Conservation (phyloP, 2,888 invertebrate species). For the Plagodis dolabraria region DNA sequence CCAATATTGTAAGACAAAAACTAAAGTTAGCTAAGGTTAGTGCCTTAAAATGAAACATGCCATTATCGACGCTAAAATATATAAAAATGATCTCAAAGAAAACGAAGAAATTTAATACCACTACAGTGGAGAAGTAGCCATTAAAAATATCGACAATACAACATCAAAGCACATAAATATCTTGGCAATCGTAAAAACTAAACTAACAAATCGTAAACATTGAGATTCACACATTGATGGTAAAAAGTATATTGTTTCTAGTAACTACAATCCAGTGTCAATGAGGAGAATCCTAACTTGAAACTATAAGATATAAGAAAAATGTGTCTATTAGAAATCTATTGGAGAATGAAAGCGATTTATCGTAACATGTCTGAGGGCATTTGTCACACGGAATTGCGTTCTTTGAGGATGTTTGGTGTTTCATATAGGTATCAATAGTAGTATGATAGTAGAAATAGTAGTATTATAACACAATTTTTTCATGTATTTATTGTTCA, state of each 20-base stretch:
- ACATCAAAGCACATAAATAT: slow-evolving; percentile 33
- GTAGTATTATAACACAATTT: no score
- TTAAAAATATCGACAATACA: slow-evolving; percentile 24
- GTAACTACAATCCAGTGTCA: slow-evolving; percentile 53
- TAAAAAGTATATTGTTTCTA: slow-evolving; percentile 47
- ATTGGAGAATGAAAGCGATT: slow-evolving; percentile 3
- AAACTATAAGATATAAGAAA: not conserved
- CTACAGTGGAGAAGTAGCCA: slow-evolving; percentile 16
- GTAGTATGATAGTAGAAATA: no score
- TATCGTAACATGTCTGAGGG: not conserved
- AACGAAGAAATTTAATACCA: slow-evolving; percentile 18
- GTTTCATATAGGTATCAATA: not conserved
- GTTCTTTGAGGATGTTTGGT: slow-evolving; percentile 1
- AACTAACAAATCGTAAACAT: slow-evolving; percentile 41
- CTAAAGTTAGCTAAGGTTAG: no score
- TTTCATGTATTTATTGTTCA: no score
- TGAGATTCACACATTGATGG: slow-evolving; percentile 37
- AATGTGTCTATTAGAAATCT: slow-evolving; percentile 26
- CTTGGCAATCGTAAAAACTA: slow-evolving; percentile 32
- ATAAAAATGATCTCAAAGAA: slow-evolving; percentile 17
- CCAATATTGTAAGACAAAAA: no score
- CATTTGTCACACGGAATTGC: not conserved
- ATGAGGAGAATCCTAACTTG: slow-evolving; percentile 44
- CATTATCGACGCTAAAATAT: not conserved
- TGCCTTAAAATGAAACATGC: no score